These are phyloP conservation scores for Panagrolaimus sp. DNA, from an alignment of 1,140 invertebrate genomes.

Conservation along the genomic window DNA sequence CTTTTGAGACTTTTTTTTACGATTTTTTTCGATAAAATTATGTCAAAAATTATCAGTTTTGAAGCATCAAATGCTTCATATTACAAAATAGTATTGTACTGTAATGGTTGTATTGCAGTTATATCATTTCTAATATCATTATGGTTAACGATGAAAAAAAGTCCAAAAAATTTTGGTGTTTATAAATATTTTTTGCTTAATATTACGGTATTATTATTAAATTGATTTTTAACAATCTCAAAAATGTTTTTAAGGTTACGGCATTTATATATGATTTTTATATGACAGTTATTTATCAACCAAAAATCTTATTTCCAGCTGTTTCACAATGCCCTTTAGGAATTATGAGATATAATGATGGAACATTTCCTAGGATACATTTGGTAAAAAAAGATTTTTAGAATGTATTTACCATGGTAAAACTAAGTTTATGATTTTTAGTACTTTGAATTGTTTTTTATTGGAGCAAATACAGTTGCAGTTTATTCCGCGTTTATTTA, in stretches of 20 bases:
- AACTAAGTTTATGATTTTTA: no score
- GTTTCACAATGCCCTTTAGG: neutral
- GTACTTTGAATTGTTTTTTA: neutral
- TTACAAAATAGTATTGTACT: neutral
- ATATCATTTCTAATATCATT: neutral
- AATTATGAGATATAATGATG: neutral
- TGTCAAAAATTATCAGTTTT: neutral
- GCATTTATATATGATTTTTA: conserved; percentile 5
- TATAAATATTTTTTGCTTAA: conserved; percentile 14
- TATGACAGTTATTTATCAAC: neutral
- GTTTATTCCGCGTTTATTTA: conserved; percentile 13
- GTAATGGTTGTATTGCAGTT: neutral
- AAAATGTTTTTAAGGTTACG: no score
- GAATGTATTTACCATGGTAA: neutral
- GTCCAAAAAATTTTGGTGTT: neutral
- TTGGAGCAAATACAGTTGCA: neutral
- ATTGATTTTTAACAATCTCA: no score
- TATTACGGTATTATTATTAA: neutral
- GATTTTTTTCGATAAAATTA: no score
- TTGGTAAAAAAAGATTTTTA: neutral
- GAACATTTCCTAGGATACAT: neutral
- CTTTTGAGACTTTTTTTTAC: no score
- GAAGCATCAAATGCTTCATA: neutral
- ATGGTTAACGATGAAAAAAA: neutral
- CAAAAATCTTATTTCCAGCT: conserved; percentile 7